phyloP scores from a whole-genome alignment of 2,797 vertebrate genomes.

The Sebastiscus albofasciatus region DNA sequence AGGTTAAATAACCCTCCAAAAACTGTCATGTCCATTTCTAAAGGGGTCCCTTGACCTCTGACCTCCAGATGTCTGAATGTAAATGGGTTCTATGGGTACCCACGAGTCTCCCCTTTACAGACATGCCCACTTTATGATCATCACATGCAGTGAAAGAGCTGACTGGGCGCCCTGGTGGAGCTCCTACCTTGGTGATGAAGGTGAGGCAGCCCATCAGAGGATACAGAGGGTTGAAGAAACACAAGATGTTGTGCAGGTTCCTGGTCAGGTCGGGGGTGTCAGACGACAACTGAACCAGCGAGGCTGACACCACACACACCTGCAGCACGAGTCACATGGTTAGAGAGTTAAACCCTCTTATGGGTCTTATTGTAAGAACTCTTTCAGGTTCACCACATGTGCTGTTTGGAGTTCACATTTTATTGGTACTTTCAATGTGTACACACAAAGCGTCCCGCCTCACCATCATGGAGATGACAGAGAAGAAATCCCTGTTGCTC shows the following conservation, averaged over 20 bases:
- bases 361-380: background rate
- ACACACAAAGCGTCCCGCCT: constrained; percentile 41
- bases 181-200: constrained; percentile 82
- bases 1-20: too few species aligned
- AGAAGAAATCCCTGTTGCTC: constrained; percentile 89
- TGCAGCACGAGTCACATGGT: constrained; percentile 1
- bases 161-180: fast-evolving
- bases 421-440: too few species aligned
- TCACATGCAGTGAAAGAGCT: background rate
- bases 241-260: constrained; percentile 78
- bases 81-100: too few species aligned
- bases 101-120: too few species aligned
- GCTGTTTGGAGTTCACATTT: background rate
- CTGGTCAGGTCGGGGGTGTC: constrained; percentile 59
- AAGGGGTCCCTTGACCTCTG: too few species aligned
- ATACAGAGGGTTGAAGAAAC: constrained; percentile 84
- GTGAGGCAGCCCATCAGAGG: constrained; percentile 86
- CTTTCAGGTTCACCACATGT: background rate
- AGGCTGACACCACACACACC: constrained; percentile 84
- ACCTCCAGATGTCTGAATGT: too few species aligned
- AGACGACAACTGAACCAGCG: constrained; percentile 77
- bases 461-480: constrained; percentile 87
- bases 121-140: too few species aligned
- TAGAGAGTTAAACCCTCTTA: background rate
- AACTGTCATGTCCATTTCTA: too few species aligned